Evolutionary conservation across 2,113 vertebrate genomes (phyloP), one percentile per base, ranked within the genome.

Genomic region (Acanthochromis polyacanthus): DNA sequence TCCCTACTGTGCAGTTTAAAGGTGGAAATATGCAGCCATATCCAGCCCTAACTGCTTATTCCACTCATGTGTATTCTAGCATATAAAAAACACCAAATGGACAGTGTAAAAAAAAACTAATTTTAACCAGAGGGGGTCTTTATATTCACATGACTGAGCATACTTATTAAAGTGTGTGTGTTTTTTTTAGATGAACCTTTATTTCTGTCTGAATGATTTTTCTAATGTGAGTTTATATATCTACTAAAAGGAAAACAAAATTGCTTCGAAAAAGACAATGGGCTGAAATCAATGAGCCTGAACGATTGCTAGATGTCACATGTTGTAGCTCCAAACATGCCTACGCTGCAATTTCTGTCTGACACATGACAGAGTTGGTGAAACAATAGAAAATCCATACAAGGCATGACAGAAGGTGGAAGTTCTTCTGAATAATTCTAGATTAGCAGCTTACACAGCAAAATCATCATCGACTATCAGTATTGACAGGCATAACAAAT

Each of bases 361-460:
- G 55, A 71, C 25, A 65, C 5, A 16, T 15, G 56, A 73, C 63
- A 55, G 22, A 56, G 22, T 48, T 38, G 17, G 10, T 61, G 51
- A 43, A 30, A 79, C 58, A 70, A 56, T 45, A 58, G 28, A 20
- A 73, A 73, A 68, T 78, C 71, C 69, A 62, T 60, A 9, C 14
- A 51, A 51, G 48, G 20, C 19, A 51, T 10, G n/a, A 20, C 17
- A 51, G 1, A 52, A 69, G 58, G 62, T 51, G 55, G 20, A 60
- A 20, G 23, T 45, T 11, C 3, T 73, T 7, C 32, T 73, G n/a
- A 69, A 59, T 22, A 14, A 16, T 20, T 28, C 22, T 19, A 25
- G 43, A 28, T 8, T 25, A 15, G 25, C 36, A 65, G 62, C 43
- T n/a, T 43, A 43, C 7, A 30, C 16, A 46, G 15, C 10, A 36